These are phyloP conservation scores for Cantharis rufa DNA, from an alignment of 2,888 invertebrate species.

Conservation along the genomic window DNA sequence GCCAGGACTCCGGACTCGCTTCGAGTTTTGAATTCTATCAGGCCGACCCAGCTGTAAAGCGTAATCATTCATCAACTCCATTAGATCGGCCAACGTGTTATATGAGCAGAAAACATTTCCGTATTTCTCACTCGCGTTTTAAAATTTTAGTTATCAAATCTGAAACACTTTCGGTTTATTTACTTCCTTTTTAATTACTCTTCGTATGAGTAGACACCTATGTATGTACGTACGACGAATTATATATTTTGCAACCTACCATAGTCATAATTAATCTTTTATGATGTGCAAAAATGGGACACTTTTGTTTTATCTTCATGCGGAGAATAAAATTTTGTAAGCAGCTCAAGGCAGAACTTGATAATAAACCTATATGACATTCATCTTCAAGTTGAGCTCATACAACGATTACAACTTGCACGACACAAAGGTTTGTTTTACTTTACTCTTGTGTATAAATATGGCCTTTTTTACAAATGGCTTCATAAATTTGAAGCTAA, in stretches of 20 bases:
- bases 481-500: slow-evolving; percentile 45
- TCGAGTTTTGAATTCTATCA: slow-evolving; percentile 31
- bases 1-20: slow-evolving; percentile 30
- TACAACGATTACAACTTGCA: slow-evolving; percentile 26
- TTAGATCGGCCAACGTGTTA: slow-evolving; percentile 8
- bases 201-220: not conserved
- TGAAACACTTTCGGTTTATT: not conserved
- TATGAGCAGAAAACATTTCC: not conserved
- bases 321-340: slow-evolving; percentile 15
- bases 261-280: not conserved
- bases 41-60: slow-evolving; percentile 25
- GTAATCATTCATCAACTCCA: slow-evolving; percentile 25
- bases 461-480: slow-evolving; percentile 47
- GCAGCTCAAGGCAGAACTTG: slow-evolving; percentile 12
- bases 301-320: not conserved
- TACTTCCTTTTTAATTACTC: not conserved
- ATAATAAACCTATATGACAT: slow-evolving; percentile 19
- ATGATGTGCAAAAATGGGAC: not conserved
- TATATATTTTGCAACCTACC: not conserved
- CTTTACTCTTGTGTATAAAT: slow-evolving; percentile 42
- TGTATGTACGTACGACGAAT: not conserved
- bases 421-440: slow-evolving; percentile 41
- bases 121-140: not conserved
- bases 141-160: not conserved
- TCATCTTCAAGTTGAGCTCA: slow-evolving; percentile 15